Conservation (phyloP, 2,888 invertebrate genomes). For the Drosophila colorata region DNA sequence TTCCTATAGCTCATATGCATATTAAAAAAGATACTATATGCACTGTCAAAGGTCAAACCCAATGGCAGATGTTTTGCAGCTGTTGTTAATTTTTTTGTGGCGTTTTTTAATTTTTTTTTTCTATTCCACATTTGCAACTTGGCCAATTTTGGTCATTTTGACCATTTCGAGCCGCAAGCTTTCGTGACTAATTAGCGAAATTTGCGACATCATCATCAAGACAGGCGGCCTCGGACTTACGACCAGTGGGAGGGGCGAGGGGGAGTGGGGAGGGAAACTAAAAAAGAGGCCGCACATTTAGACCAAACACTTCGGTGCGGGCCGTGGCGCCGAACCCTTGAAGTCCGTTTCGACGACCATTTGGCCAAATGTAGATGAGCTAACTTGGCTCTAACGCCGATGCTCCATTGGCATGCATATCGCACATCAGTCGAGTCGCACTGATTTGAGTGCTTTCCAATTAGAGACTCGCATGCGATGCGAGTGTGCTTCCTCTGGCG, state of each 20-base stretch:
- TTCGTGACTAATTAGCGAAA: conserved; percentile 77
- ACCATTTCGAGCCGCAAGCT: conserved; percentile 61
- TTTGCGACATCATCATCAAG: conserved; percentile 55
- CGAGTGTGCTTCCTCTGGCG: conserved; percentile 17
- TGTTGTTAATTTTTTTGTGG: conserved; percentile 24
- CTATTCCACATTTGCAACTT: conserved; percentile 46
- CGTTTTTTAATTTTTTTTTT: conserved; percentile 14
- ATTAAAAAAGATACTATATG: no score
- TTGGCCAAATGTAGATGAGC: conserved; percentile 20
- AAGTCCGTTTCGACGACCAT: conserved; percentile 8
- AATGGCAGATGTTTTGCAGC: conserved; percentile 45
- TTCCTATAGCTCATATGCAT: no score
- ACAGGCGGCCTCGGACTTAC: conserved; percentile 22
- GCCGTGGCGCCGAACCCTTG: conserved; percentile 40
- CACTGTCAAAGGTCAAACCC: conserved; percentile 19
- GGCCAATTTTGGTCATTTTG: conserved; percentile 61
- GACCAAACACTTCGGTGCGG: conserved; percentile 15
- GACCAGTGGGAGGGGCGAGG: no score
- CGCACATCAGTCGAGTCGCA: conserved; percentile 45
- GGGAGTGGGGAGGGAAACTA: not conserved
- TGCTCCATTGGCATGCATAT: conserved; percentile 54
- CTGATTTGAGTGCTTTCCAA: conserved; percentile 76
- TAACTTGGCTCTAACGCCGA: conserved; percentile 13
- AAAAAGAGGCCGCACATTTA: conserved; percentile 10
- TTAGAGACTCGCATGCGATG: conserved; percentile 67